Percentiles rank a stretch among this genome's conserved stretches.
Evolutionary conservation across 23 tunicate genomes (phyloP).

Genomic region (Phallusia fumigata): DNA sequence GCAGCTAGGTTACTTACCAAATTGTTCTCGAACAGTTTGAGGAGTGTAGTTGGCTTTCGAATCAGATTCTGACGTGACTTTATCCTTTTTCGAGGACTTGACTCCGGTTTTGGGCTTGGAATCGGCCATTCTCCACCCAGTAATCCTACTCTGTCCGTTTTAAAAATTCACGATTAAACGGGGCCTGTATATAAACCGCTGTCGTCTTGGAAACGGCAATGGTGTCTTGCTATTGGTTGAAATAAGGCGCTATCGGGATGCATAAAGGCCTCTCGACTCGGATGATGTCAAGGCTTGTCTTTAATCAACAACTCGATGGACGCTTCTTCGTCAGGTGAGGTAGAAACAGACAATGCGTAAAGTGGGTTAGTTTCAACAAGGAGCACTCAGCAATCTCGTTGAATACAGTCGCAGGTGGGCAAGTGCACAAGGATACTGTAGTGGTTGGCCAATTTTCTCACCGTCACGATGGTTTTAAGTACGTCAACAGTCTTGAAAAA

Average conservation of each 20-base stretch:
- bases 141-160: background rate
- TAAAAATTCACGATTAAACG: background rate
- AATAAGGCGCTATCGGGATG: background rate
- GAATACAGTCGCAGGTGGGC: background rate
- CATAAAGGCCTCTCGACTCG: background rate
- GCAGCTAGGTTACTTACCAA: no score
- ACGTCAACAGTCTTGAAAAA: background rate
- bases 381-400: background rate
- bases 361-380: background rate
- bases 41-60: no score
- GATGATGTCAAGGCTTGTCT: background rate
- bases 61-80: no score
- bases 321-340: slow-evolving; percentile 7
- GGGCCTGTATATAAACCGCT: background rate
- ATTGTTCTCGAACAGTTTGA: no score
- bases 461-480: background rate
- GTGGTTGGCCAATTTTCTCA: background rate
- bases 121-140: background rate
- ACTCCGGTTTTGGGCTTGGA: background rate
- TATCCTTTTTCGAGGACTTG: background rate
- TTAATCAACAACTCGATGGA: background rate
- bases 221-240: background rate
- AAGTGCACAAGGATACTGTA: background rate
- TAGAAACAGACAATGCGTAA: background rate
- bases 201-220: background rate